A percentile compares a stretch with the other conserved stretches of the same genome.
phyloP scores from a whole-genome alignment of 2,888 invertebrate genomes.

The Ophion ellenae region DNA sequence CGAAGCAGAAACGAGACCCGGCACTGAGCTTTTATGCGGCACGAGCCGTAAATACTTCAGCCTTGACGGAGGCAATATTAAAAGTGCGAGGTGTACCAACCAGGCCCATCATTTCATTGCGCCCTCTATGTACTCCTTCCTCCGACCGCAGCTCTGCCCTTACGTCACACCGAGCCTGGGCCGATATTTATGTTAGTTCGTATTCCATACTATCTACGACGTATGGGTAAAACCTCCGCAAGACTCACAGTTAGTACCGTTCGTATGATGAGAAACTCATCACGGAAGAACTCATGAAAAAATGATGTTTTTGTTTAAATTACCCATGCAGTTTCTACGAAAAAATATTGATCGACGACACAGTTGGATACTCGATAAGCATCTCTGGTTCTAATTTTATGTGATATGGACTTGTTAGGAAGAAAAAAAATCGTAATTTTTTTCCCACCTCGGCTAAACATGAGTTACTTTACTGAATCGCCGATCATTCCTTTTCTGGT shows the following conservation, averaged over 20 bases:
- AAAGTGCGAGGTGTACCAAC: slow-evolving; percentile 77
- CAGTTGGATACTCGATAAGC: too few species aligned
- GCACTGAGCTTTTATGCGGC: slow-evolving; percentile 69
- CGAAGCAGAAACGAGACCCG: slow-evolving; percentile 64
- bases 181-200: slow-evolving; percentile 78
- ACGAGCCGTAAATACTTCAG: slow-evolving; percentile 80
- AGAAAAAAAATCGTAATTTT: too few species aligned
- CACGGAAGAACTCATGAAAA: background rate
- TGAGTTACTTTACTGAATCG: too few species aligned
- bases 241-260: background rate
- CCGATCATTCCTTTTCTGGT: too few species aligned
- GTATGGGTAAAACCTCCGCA: background rate
- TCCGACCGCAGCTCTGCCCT: background rate
- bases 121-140: slow-evolving; percentile 40
- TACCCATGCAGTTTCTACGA: too few species aligned
- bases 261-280: background rate
- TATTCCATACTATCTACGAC: background rate
- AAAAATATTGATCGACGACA: background rate
- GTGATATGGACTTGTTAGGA: too few species aligned
- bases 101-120: slow-evolving; percentile 75
- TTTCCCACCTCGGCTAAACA: too few species aligned
- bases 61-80: slow-evolving; percentile 80
- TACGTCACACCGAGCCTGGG: slow-evolving; percentile 57
- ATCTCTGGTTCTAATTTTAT: too few species aligned
- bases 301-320: background rate